phyloP scores from a whole-genome alignment of 2,113 vertebrate genomes.

The Haemorhous mexicanus region DNA sequence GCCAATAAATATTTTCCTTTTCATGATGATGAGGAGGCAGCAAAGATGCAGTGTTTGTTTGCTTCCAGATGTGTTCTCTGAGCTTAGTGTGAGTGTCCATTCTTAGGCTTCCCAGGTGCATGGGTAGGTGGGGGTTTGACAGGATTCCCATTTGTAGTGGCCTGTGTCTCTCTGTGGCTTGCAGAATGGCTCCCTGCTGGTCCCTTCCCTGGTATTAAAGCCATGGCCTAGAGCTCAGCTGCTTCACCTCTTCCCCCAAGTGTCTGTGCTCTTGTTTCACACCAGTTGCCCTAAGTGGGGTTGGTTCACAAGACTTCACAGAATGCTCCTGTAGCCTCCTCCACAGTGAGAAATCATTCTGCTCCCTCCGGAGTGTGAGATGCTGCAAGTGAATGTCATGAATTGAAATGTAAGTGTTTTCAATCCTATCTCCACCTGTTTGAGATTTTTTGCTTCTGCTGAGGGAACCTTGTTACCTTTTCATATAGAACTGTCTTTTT shows the following conservation, averaged over 20 bases:
- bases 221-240: neutral
- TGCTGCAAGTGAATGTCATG: neutral
- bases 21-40: no score
- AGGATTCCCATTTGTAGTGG: neutral
- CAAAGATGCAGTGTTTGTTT: neutral
- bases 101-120: neutral
- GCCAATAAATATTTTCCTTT: rapidly evolving
- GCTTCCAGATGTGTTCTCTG: neutral
- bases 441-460: neutral
- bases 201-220: neutral
- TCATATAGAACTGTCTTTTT: neutral
- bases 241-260: neutral
- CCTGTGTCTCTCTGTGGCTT: neutral
- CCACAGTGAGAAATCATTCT: neutral
- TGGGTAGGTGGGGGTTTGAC: no score
- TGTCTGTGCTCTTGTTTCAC: neutral
- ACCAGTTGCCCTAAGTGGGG: neutral
- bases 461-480: neutral
- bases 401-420: neutral
- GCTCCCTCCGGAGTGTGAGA: neutral
- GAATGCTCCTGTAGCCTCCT: neutral
- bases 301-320: neutral
- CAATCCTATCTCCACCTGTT: neutral
- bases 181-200: neutral
- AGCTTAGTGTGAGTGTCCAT: neutral